A percentile compares a stretch with the other conserved stretches of the same genome.
These are phyloP conservation scores for Thera obeliscata DNA, from an alignment of 2,888 invertebrate species.

Conservation along the genomic window DNA sequence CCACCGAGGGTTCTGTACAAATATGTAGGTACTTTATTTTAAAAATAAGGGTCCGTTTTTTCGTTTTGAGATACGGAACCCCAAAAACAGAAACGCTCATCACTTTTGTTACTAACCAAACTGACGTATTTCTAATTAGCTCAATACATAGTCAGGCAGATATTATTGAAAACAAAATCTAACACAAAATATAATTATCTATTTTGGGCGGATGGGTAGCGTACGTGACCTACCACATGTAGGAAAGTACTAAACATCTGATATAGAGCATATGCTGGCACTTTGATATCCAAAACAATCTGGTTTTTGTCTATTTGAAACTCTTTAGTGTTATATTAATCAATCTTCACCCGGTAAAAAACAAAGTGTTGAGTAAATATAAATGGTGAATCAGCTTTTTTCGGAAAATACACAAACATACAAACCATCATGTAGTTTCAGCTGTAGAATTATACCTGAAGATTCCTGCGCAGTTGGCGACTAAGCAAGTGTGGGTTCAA, in stretches of 20 bases:
- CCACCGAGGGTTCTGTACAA: no score
- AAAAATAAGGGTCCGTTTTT: no score
- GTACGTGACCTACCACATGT: slow-evolving; percentile 8
- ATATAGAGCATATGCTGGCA: slow-evolving; percentile 1
- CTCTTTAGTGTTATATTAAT: slow-evolving; percentile 5
- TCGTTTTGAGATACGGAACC: no score
- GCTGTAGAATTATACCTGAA: not conserved
- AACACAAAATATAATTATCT: not conserved
- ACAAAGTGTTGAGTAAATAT: not conserved
- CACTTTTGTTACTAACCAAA: no score
- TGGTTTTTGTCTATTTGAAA: slow-evolving; percentile 14
- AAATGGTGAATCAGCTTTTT: slow-evolving; percentile 8
- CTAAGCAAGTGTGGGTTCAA: no score
- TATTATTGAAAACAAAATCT: not conserved
- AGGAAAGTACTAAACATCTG: not conserved
- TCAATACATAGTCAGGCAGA: no score
- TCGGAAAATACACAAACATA: slow-evolving; percentile 1
- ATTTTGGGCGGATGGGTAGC: not conserved
- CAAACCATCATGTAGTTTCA: not conserved
- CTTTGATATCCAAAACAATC: slow-evolving; percentile 18
- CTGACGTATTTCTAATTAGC: no score
- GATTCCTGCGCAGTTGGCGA: no score
- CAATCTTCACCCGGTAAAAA: slow-evolving; percentile 8
- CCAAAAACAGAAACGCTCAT: no score
- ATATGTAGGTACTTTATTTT: no score